Percentiles rank a stretch among this genome's conserved stretches.
Conservation (phyloP, 2,888 invertebrate genomes). For the Deilephila elpenor region DNA sequence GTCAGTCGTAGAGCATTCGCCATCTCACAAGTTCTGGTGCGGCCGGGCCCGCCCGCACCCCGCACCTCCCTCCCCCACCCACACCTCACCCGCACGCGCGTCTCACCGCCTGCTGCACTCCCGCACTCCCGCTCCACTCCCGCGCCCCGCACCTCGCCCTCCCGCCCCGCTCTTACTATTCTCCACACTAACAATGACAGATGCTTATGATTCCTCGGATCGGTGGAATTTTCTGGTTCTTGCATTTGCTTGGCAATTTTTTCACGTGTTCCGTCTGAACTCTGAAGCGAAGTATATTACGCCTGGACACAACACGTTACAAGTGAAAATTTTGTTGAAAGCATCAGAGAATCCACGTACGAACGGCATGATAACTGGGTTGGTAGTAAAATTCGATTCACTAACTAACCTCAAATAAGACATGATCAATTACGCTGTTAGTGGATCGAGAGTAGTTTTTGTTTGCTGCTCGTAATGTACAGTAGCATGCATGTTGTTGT, state of each 20-base stretch:
- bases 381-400: conserved; percentile 31
- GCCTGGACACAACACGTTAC: neutral
- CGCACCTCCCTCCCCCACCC: conserved; percentile 35
- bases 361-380: conserved; percentile 35
- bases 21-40: conserved; percentile 85
- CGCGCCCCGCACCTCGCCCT: conserved; percentile 48
- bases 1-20: conserved; percentile 83
- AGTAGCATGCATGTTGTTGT: conserved; percentile 41
- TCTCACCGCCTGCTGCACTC: conserved; percentile 54
- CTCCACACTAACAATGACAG: conserved; percentile 2
- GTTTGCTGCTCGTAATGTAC: conserved; percentile 49
- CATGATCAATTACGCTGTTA: conserved; percentile 35
- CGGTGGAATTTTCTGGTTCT: conserved; percentile 25
- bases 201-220: conserved; percentile 11
- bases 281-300: neutral
- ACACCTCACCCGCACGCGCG: conserved; percentile 41
- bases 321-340: conserved; percentile 27
- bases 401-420: conserved; percentile 31
- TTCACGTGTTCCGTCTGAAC: neutral
- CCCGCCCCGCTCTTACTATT: conserved; percentile 30
- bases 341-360: conserved; percentile 39
- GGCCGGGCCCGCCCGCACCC: conserved; percentile 57
- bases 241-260: conserved; percentile 12
- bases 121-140: conserved; percentile 44
- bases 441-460: conserved; percentile 49